Conservation (phyloP, 2,113 vertebrate genomes). For the Gallinago media region DNA sequence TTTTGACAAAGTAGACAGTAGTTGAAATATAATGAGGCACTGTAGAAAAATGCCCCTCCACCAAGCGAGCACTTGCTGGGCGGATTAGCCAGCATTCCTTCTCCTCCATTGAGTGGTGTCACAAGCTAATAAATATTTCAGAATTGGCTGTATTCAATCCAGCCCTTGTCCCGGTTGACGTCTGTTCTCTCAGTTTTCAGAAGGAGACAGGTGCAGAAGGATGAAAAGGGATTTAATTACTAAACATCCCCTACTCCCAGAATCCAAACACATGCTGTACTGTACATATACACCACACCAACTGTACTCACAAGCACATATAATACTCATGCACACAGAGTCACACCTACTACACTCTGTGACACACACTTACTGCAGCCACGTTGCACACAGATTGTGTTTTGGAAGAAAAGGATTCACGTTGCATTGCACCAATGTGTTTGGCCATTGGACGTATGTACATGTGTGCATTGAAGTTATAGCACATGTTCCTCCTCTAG, state of each 20-base stretch:
- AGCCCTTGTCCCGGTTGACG: slow-evolving; percentile 88
- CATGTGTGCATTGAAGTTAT: not conserved
- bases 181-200: slow-evolving; percentile 94
- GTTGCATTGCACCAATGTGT: not conserved
- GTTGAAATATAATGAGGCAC: slow-evolving; percentile 81
- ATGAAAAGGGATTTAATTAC: slow-evolving; percentile 98
- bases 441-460: not conserved
- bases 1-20: slow-evolving; percentile 72
- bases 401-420: not conserved
- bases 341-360: not conserved
- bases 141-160: slow-evolving; percentile 92
- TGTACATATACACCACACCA: slow-evolving; percentile 63
- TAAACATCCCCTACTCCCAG: slow-evolving; percentile 90
- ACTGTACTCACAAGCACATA: slow-evolving; percentile 58
- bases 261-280: slow-evolving; percentile 87
- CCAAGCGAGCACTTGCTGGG: slow-evolving; percentile 79
- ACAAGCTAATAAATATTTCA: slow-evolving; percentile 99
- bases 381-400: not conserved
- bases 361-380: not conserved
- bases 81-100: slow-evolving; percentile 89
- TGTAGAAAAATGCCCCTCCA: slow-evolving; percentile 78
- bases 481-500: not conserved
- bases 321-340: slow-evolving; percentile 33
- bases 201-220: slow-evolving; percentile 94
- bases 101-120: slow-evolving; percentile 83